Percentiles rank a stretch among this genome's conserved stretches.
Conservation (phyloP, 1,140 invertebrate genomes). For the Leptinotarsa undecemlineata region DNA sequence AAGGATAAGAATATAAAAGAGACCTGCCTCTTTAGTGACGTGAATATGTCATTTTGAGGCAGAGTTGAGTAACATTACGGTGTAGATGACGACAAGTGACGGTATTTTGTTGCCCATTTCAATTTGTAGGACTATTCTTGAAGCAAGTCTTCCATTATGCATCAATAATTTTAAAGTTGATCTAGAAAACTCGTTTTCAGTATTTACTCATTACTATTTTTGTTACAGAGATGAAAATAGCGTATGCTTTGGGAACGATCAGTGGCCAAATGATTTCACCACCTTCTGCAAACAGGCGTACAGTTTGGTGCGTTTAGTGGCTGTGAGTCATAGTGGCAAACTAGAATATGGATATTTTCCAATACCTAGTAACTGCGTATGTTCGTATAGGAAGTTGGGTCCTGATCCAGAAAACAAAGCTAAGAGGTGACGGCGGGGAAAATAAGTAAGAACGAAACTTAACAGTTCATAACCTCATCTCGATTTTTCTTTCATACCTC, state of each 20-base stretch:
- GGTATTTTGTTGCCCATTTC: too few relatives aligned
- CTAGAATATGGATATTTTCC: conserved; percentile 42
- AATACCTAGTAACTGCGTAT: conserved; percentile 44
- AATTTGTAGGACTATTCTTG: too few relatives aligned
- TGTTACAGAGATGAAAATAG: conserved; percentile 27
- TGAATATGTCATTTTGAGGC: too few relatives aligned
- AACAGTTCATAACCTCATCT: not conserved
- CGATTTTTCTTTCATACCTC: not conserved
- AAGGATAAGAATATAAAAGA: too few relatives aligned
- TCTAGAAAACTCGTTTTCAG: too few relatives aligned
- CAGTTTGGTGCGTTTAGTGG: conserved; percentile 39
- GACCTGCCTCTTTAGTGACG: too few relatives aligned
- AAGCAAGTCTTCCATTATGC: too few relatives aligned
- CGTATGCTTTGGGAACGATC: conserved; percentile 31
- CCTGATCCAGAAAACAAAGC: not conserved
- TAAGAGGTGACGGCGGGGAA: not conserved
- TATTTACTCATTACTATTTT: not conserved
- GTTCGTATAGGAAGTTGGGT: conserved; percentile 23
- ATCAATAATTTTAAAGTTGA: too few relatives aligned
- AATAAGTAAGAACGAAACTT: not conserved
- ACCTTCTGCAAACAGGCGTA: conserved; percentile 42
- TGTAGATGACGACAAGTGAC: too few relatives aligned
- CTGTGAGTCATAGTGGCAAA: conserved; percentile 30
- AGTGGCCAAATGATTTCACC: conserved; percentile 29
- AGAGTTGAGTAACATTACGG: too few relatives aligned